Conservation (phyloP, 2,888 invertebrate genomes). For the Pterostichus niger region DNA sequence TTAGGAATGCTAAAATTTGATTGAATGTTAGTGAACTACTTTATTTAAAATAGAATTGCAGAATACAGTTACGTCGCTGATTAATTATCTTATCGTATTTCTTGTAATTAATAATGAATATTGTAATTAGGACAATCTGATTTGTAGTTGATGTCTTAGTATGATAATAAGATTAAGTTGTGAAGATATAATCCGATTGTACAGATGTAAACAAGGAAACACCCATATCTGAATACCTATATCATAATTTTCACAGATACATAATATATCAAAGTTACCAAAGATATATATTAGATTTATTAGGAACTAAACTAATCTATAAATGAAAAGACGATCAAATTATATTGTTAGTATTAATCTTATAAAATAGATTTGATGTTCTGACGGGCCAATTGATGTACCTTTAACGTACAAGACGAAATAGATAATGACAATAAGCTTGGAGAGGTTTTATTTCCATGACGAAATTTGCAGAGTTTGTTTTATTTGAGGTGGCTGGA, state of each 20-base stretch:
- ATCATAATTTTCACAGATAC: slow-evolving; percentile 64
- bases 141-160: background rate
- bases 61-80: no score
- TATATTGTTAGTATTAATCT: slow-evolving; percentile 58
- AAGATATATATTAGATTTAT: slow-evolving; percentile 59
- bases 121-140: slow-evolving; percentile 35
- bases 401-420: slow-evolving; percentile 60
- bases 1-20: no score
- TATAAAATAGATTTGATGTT: slow-evolving; percentile 62
- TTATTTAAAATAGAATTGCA: no score
- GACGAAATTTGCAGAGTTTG: slow-evolving; percentile 12
- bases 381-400: slow-evolving; percentile 66
- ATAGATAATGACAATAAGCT: slow-evolving; percentile 60
- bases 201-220: slow-evolving; percentile 58
- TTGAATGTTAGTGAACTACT: no score
- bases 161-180: background rate
- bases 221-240: slow-evolving; percentile 58
- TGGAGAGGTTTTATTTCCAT: background rate
- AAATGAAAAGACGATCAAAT: slow-evolving; percentile 63
- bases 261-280: slow-evolving; percentile 63
- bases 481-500: slow-evolving; percentile 56
- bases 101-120: slow-evolving; percentile 3
- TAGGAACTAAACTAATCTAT: slow-evolving; percentile 52
- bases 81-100: no score
- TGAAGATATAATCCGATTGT: slow-evolving; percentile 40